A percentile compares a stretch with the other conserved stretches of the same genome.
Evolutionary conservation across 2,888 invertebrate species (phyloP).

Genomic region (Microctonus hyperodae): DNA sequence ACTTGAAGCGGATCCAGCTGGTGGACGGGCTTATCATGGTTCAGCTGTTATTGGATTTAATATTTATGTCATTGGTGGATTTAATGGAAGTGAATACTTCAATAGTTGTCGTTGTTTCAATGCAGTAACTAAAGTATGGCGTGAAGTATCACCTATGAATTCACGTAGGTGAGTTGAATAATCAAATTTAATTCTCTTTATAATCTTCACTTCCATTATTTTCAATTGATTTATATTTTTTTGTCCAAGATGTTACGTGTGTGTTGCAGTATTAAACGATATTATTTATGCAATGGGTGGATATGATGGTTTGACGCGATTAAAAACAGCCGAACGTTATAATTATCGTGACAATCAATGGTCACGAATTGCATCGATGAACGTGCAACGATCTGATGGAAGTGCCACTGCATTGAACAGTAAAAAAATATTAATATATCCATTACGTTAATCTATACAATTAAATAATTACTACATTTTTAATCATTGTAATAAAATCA

Average conservation of each 20-base stretch:
- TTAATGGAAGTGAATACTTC: constrained; percentile 89
- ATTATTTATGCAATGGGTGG: constrained; percentile 89
- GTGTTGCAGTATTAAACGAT: constrained; percentile 79
- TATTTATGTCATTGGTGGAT: constrained; percentile 92
- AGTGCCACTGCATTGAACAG: constrained; percentile 87
- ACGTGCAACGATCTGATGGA: constrained; percentile 87
- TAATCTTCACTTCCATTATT: constrained; percentile 14
- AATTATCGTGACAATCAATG: constrained; percentile 86
- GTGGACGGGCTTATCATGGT: constrained; percentile 93
- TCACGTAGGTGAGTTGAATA: constrained; percentile 67
- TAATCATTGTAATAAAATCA: constrained; percentile 7
- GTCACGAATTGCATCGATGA: constrained; percentile 88
- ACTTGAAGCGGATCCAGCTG: constrained; percentile 80
- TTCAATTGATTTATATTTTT: constrained; percentile 29
- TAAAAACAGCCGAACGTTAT: constrained; percentile 87
- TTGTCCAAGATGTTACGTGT: constrained; percentile 87
- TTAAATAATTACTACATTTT: background rate
- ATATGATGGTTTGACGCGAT: constrained; percentile 84
- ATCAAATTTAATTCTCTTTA: background rate
- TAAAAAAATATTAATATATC: constrained; percentile 48
- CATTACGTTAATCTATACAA: background rate
- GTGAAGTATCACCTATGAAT: constrained; percentile 87
- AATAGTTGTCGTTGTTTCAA: constrained; percentile 89
- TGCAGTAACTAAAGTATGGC: constrained; percentile 84
- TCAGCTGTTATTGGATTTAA: constrained; percentile 84